Evolutionary conservation across 2,888 invertebrate species (phyloP), one percentile per base, ranked within the genome.

Genomic region (Epistrophella euchroma): DNA sequence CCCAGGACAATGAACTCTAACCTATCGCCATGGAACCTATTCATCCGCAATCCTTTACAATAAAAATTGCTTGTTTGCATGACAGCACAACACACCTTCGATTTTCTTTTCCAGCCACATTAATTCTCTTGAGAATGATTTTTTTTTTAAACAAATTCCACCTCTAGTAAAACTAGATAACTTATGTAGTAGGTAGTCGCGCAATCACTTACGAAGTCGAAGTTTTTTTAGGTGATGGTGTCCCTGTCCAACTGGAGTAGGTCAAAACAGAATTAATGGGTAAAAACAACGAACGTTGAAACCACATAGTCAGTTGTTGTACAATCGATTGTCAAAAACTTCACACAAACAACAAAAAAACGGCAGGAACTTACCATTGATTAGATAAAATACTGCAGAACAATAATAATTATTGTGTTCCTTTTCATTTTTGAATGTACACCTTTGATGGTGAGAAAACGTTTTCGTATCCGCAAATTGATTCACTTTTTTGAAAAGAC

Each of bases 321-420:
- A 43, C 68, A 76, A 81, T 81, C 73, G 85, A 81, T 76, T 77
- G 60, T 56, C 40, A 17, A 40, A 40, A 68, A 78, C 17, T 55
- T 45, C 58, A 73, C 70, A 71, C 40, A 37, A 68, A 15, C 4
- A 45, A 47, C n/a, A 25, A 43, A 17, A n/a, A 28, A 6, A 40
- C 2, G 13, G n/a, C 43, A 43, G 32, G 25, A 56, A 70, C 62
- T 58, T 82, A 86, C 82, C 86, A 78, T 86, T 86, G 64, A 82
- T 78, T 82, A 86, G 71, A 74, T 74, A 71, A 82, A 82, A 37
- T 55, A 77, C 78, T 52, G 74, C 77, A 74, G 71, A 62, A 78
- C 47, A 58, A 74, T 74, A 6, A 22, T n/a, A n/a, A n/a, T n/a
- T n/a, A n/a, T n/a, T 62, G 50, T 62, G 50, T 66, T 66, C 43